phyloP scores from a whole-genome alignment of 2,113 vertebrate genomes.

The Prochilodus magdalenae region DNA sequence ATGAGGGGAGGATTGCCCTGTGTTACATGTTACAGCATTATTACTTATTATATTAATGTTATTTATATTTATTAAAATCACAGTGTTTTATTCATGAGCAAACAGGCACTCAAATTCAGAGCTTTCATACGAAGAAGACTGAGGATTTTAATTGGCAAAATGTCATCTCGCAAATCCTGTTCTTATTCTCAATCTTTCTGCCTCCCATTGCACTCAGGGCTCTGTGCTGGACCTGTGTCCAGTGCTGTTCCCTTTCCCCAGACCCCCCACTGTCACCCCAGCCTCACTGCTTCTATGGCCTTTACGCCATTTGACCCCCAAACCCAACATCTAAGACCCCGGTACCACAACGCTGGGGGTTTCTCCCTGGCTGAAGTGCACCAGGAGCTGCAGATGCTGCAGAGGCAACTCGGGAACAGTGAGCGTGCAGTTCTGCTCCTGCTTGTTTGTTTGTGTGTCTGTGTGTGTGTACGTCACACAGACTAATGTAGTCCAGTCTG shows the following conservation, averaged over 20 bases:
- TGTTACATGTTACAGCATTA: too few relatives aligned
- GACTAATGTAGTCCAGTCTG: conserved; percentile 1
- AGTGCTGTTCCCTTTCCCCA: conserved; percentile 61
- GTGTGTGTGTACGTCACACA: conserved; percentile 25
- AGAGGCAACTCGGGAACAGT: conserved; percentile 86
- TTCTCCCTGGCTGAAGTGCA: conserved; percentile 89
- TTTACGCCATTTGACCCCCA: conserved; percentile 65
- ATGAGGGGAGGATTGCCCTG: too few relatives aligned
- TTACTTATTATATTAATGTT: too few relatives aligned
- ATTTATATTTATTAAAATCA: too few relatives aligned
- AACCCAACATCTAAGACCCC: conserved; percentile 56
- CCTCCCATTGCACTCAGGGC: conserved; percentile 63
- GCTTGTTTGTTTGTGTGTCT: conserved; percentile 48
- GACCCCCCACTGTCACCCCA: conserved; percentile 56
- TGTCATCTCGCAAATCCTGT: background rate
- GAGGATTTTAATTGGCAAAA: background rate
- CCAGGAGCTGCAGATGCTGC: conserved; percentile 92
- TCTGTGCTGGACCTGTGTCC: conserved; percentile 70
- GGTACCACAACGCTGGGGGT: conserved; percentile 67
- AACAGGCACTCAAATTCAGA: too few relatives aligned
- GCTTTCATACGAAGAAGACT: background rate
- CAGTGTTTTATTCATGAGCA: too few relatives aligned
- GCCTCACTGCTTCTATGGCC: conserved; percentile 56
- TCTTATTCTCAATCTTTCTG: background rate
- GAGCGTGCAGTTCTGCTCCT: conserved; percentile 66